phyloP scores from a whole-genome alignment of 2,113 vertebrate genomes.

The Ceyx margarethae region DNA sequence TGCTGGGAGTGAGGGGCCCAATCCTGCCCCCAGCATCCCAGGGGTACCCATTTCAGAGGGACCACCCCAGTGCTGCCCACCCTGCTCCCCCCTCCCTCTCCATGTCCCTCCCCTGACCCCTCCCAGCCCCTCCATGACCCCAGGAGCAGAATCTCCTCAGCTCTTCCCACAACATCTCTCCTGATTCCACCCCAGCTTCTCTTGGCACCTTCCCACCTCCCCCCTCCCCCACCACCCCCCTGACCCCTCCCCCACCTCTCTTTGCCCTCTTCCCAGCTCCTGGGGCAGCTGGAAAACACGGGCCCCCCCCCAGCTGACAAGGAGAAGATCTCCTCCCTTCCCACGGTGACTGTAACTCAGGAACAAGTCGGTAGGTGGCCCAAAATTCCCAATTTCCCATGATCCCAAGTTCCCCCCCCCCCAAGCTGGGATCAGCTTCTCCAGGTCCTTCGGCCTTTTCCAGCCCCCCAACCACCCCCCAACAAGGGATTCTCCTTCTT shows the following conservation, averaged over 20 bases:
- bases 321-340: conserved; percentile 92
- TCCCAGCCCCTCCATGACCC: too few relatives aligned
- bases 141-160: too few relatives aligned
- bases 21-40: too few relatives aligned
- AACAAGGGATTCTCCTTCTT: not conserved
- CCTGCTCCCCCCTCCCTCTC: too few relatives aligned
- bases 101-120: too few relatives aligned
- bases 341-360: conserved; percentile 92
- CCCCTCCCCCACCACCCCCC: too few relatives aligned
- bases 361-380: conserved; percentile 89
- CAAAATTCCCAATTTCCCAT: not conserved
- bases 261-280: conserved; percentile 73
- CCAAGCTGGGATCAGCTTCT: not conserved
- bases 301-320: conserved; percentile 95
- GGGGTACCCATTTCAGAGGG: too few relatives aligned
- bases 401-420: not conserved
- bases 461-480: not conserved
- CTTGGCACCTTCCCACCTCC: too few relatives aligned
- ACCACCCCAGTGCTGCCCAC: too few relatives aligned
- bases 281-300: conserved; percentile 95
- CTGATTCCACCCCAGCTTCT: too few relatives aligned
- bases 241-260: not conserved
- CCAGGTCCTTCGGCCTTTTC: not conserved
- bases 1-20: too few relatives aligned
- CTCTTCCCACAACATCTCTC: too few relatives aligned